Conservation (phyloP, 2,113 vertebrate species). For the Dissostichus mawsoni region DNA sequence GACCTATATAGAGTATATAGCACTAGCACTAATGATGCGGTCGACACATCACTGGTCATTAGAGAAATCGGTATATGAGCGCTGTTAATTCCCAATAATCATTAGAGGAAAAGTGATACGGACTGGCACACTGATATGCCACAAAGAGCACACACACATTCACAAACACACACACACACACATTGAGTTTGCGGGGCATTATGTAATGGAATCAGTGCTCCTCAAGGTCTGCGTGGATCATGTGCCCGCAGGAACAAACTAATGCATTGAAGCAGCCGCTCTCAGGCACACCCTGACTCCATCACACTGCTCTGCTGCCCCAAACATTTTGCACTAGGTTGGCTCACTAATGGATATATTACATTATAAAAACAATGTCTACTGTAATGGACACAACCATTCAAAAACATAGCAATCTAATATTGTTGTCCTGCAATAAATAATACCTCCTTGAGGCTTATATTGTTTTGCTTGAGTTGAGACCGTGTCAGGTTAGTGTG, state of each 20-base stretch:
- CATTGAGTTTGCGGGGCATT: slow-evolving; percentile 54
- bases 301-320: slow-evolving; percentile 38
- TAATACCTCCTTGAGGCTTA: not conserved
- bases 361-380: slow-evolving; percentile 6
- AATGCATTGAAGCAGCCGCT: slow-evolving; percentile 64
- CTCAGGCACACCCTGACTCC: slow-evolving; percentile 56
- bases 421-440: not conserved
- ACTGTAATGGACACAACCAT: not conserved
- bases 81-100: slow-evolving; percentile 55
- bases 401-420: not conserved
- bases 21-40: slow-evolving; percentile 4
- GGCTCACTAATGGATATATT: slow-evolving; percentile 32
- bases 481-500: not conserved
- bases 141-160: slow-evolving; percentile 24
- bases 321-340: slow-evolving; percentile 24
- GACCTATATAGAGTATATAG: slow-evolving; percentile 34
- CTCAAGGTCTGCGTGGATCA: slow-evolving; percentile 66
- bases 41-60: slow-evolving; percentile 40
- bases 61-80: slow-evolving; percentile 40
- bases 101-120: slow-evolving; percentile 60
- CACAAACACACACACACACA: slow-evolving; percentile 33
- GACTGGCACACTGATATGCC: slow-evolving; percentile 45
- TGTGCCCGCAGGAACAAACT: slow-evolving; percentile 64
- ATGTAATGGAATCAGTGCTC: slow-evolving; percentile 75
- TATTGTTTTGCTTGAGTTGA: too few relatives aligned